Evolutionary conservation across 2,888 invertebrate species (phyloP).

Genomic region (Synergus umbraculus): DNA sequence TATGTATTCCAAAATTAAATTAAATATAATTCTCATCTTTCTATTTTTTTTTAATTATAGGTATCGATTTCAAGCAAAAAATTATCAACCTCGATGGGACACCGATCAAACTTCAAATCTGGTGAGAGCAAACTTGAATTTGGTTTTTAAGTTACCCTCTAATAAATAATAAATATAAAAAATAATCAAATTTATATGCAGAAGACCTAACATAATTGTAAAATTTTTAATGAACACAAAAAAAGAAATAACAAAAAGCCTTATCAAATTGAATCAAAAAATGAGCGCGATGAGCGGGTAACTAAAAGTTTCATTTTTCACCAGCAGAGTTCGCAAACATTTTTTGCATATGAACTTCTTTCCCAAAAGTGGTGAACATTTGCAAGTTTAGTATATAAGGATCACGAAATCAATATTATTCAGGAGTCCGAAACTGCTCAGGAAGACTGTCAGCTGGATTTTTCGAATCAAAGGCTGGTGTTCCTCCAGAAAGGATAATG

Average conservation of each 20-base stretch:
- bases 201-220: neutral
- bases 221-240: neutral
- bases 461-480: neutral
- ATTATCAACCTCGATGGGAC: slow-evolving; percentile 92
- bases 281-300: neutral
- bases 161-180: neutral
- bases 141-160: neutral
- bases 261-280: neutral
- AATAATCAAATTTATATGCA: neutral
- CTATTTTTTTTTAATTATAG: slow-evolving; percentile 78
- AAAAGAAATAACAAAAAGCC: neutral
- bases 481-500: neutral
- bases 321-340: neutral
- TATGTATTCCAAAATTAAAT: neutral
- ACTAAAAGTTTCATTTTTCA: neutral
- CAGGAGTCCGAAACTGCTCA: slow-evolving; percentile 15
- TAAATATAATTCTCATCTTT: slow-evolving; percentile 6
- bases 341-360: neutral
- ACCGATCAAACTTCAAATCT: slow-evolving; percentile 89
- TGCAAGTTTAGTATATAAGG: neutral
- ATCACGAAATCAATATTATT: accelerated
- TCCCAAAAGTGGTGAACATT: neutral
- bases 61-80: slow-evolving; percentile 94
- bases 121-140: slow-evolving; percentile 72
- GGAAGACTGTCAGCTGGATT: slow-evolving; percentile 14